Evolutionary conservation across 2,797 vertebrate species (phyloP), one percentile per base, ranked within the genome.

Genomic region (Acanthurus tractus): DNA sequence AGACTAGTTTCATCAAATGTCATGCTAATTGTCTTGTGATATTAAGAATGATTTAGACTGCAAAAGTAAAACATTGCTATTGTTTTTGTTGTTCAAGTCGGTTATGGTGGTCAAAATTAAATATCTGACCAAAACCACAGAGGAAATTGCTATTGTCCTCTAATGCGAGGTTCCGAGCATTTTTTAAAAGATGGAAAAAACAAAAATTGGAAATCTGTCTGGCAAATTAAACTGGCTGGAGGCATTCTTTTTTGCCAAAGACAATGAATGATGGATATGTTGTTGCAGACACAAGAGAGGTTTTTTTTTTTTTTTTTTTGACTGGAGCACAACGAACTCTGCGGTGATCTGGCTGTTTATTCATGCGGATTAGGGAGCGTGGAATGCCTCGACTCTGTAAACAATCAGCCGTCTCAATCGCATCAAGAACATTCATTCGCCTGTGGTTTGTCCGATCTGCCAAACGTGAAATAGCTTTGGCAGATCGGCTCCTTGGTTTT

Each of bases 391-490:
- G 1, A 70, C 88, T 93, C 90, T 91, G 89, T 93, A 94, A 93
- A 94, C 92, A 93, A 87, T 88, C 86, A 85, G 78, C 77, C 59
- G 50, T 88, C 54, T 55, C 81, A 84, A 88, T 91, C 86, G 82
- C 80, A 91, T 92, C 86, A 83, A 89, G 82, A 80, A 84, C 74
- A 83, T 86, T 90, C 36, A 75, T 90, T 88, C 72, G 71, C 58
- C 76, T 90, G 89, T 66, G 91, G 93, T 91, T 84, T 83, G 63
- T 71, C 58, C 74, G 71, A 90, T 91, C 77, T 86, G 91, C 91
- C 91, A 94, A 92, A 92, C 63, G 52, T 86, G 53, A 89, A 92
- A 90, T 90, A 87, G 80, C 81, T 93, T 86, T 93, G 90, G 91
- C 91, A 90, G 76, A 86, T 63, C 6, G n/a, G 45, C 23, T 20